phyloP scores from a whole-genome alignment of 1,140 invertebrate genomes.

The Drosophila nikananu region DNA sequence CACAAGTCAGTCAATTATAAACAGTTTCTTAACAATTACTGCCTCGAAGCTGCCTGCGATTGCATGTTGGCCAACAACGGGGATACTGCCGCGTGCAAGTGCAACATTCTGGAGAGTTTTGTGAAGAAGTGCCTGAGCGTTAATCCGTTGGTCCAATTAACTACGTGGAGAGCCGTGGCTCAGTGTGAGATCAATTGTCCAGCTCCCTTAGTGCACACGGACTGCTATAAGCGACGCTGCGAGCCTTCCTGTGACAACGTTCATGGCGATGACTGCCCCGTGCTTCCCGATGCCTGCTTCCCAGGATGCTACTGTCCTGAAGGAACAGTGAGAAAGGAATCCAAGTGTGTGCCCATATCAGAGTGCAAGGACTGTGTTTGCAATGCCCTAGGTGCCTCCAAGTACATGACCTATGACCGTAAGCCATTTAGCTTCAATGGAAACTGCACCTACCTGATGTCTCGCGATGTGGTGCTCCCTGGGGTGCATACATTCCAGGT shows the following conservation, averaged over 20 bases:
- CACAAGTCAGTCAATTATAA: slow-evolving; percentile 87
- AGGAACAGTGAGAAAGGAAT: slow-evolving; percentile 89
- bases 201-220: slow-evolving; percentile 90
- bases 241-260: slow-evolving; percentile 90
- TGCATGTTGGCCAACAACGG: slow-evolving; percentile 87
- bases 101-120: slow-evolving; percentile 89
- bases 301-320: slow-evolving; percentile 94
- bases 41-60: slow-evolving; percentile 90
- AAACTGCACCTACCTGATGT: slow-evolving; percentile 92
- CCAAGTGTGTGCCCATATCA: slow-evolving; percentile 89
- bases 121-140: slow-evolving; percentile 90
- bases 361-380: slow-evolving; percentile 92
- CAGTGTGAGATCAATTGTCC: slow-evolving; percentile 88
- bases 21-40: slow-evolving; percentile 88
- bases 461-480: slow-evolving; percentile 87
- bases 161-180: slow-evolving; percentile 89
- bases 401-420: slow-evolving; percentile 91
- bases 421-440: slow-evolving; percentile 90
- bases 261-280: slow-evolving; percentile 87
- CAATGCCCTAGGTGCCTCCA: slow-evolving; percentile 89
- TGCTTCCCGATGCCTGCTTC: slow-evolving; percentile 89
- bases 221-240: slow-evolving; percentile 91
- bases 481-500: slow-evolving; percentile 88
- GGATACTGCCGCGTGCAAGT: slow-evolving; percentile 88
- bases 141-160: slow-evolving; percentile 88